Evolutionary conservation across 2,888 invertebrate genomes (phyloP).

Genomic region (Adineta ricciae): DNA sequence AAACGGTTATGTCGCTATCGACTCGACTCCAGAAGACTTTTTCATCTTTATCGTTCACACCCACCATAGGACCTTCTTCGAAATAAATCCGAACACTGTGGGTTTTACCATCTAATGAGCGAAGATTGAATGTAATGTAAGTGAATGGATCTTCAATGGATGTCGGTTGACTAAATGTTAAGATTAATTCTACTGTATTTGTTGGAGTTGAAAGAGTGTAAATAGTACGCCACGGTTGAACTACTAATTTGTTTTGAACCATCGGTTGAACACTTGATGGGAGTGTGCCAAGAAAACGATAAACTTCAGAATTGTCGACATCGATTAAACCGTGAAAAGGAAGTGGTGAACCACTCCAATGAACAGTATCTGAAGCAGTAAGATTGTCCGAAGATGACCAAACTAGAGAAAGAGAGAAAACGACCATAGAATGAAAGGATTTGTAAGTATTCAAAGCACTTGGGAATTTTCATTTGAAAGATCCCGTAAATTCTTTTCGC

Average conservation of each 20-base stretch:
- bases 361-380: not conserved
- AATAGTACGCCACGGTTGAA: not conserved
- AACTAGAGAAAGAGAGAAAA: not conserved
- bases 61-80: not conserved
- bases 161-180: not conserved
- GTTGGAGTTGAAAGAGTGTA: not conserved
- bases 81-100: not conserved
- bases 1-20: not conserved
- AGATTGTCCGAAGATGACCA: not conserved
- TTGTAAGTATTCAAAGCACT: too few relatives aligned
- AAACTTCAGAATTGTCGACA: not conserved
- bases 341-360: not conserved
- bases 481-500: too few relatives aligned
- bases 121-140: not conserved
- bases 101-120: not conserved
- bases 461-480: too few relatives aligned
- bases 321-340: not conserved
- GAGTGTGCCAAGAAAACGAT: not conserved
- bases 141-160: not conserved
- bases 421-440: not conserved
- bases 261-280: not conserved
- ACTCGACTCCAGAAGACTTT: not conserved
- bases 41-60: not conserved
- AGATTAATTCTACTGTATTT: not conserved
- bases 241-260: not conserved